Base-by-base conservation (phyloP, 2,888 invertebrate genomes). In the Spisula subtruncata region DNA sequence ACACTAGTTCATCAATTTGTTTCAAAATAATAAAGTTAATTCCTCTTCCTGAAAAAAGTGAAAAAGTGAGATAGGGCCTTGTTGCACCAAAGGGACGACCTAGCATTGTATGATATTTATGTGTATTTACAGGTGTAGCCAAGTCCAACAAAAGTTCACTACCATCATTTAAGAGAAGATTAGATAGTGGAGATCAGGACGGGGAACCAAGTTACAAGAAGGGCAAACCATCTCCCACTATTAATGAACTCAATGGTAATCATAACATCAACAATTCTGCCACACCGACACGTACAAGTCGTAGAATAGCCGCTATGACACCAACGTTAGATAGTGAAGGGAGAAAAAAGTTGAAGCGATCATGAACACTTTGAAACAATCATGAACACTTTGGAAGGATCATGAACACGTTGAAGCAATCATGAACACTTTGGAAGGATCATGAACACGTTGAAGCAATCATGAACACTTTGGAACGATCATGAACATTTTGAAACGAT, bases 251-350 rank as follows among this genome's bases (percentile, higher is more conserved):
- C 25, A 92, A 91, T 32, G 89, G 89, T 2, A 81, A 81, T 41
- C 41, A 48, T 25, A 81, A 80, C 56, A 48, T 82, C n/a, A 83
- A 48, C 20, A 79, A 51, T 48, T 83, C 60, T 14, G 51, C 87
- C 66, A 95, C 95, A 0, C 95, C 96, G 8, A 94, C 94, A 1
- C 87, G 96, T 46, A 93, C 93, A 71, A 95, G 95, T 89, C 94
- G 93, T 35, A 93, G 96, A 51, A 93, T 96, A 25, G 94, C 95
- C 12, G 93, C 95, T 66, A 94, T 94, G 93, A 95, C 95, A 4
- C 94, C 95, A 0, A 93, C 92, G 1, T 88, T 92, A 0, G 93
- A 94, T 1, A 94, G 92, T 46, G 94, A 94, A 60, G 95, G 94
- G 0, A 84, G 93, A 51, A 95, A 95, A 88, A 89, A 93, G 41